A percentile compares a stretch with the other conserved stretches of the same genome.
These are phyloP conservation scores for Uloborus diversus DNA, from an alignment of 1,140 invertebrate genomes.

Conservation along the genomic window DNA sequence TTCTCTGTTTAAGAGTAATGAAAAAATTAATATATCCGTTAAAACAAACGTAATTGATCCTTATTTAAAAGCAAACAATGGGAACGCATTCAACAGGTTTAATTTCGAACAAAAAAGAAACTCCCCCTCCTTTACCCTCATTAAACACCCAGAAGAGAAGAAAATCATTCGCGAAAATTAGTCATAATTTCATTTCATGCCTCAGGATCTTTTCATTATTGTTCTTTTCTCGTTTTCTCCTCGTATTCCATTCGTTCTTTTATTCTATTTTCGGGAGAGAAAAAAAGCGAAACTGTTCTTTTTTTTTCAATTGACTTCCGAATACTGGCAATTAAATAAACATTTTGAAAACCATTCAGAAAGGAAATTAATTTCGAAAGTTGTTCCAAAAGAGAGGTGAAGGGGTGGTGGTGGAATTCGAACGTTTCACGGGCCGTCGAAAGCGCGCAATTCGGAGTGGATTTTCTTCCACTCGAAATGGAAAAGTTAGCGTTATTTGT, in stretches of 20 bases:
- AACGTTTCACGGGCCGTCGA: not conserved
- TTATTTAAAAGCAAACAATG: not conserved
- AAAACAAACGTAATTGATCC: slow-evolving; percentile 30
- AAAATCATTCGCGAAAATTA: slow-evolving; percentile 30
- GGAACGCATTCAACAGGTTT: slow-evolving; percentile 27
- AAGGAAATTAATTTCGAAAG: slow-evolving; percentile 38
- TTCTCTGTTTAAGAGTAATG: not conserved
- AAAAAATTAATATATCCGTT: slow-evolving; percentile 9
- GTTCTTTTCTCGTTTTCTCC: not conserved
- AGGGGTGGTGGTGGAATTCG: not conserved
- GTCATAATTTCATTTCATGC: slow-evolving; percentile 33
- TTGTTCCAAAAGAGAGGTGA: not conserved
- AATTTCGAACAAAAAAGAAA: not conserved
- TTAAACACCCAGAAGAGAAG: not conserved
- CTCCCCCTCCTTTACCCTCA: not conserved
- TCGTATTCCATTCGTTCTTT: not conserved
- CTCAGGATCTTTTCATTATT: slow-evolving; percentile 6
- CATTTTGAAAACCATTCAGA: slow-evolving; percentile 20
- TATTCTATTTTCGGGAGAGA: not conserved
- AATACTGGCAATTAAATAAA: slow-evolving; percentile 30
- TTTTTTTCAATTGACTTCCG: slow-evolving; percentile 16
- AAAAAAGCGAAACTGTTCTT: not conserved
- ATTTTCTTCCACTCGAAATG: not conserved
- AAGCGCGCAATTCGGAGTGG: not conserved
- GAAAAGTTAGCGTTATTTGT: not conserved